Evolutionary conservation across 2,113 vertebrate genomes (phyloP).

Genomic region (Melierax canorus): DNA sequence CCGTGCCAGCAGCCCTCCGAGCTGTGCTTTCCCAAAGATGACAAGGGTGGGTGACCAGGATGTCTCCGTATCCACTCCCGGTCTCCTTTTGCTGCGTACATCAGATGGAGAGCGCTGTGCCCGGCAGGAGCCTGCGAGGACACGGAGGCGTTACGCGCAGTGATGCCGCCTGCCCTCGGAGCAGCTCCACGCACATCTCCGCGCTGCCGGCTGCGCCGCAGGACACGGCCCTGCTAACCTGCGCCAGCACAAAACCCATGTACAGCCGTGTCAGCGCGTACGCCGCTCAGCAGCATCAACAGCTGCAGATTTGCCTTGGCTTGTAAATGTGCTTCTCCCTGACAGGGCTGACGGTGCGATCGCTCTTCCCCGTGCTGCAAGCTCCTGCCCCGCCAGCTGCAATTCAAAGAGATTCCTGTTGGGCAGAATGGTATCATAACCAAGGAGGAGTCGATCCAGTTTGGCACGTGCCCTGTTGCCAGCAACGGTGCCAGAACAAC

Average conservation of each 20-base stretch:
- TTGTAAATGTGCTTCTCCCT: not conserved
- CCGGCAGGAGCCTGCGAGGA: not conserved
- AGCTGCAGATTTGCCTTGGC: not conserved
- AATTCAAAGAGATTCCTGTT: not conserved
- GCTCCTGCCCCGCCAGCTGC: not conserved
- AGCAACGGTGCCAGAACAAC: not conserved
- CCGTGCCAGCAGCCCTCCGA: fast-evolving
- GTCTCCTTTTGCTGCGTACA: no score
- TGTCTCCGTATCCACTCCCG: fast-evolving
- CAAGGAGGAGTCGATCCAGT: not conserved
- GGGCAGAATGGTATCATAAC: not conserved
- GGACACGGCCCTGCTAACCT: not conserved
- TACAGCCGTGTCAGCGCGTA: fast-evolving
- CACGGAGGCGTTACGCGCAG: fast-evolving
- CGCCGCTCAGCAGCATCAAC: not conserved
- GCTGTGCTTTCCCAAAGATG: not conserved
- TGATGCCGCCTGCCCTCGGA: not conserved
- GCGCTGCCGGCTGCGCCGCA: fast-evolving
- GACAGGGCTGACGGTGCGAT: not conserved
- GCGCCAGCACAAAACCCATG: fast-evolving
- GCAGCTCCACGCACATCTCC: not conserved
- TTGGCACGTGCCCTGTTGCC: fast-evolving
- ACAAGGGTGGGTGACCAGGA: not conserved
- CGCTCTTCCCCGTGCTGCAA: not conserved
- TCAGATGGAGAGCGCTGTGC: not conserved